Evolutionary conservation across 2,888 invertebrate species (phyloP), one percentile per base, ranked within the genome.

Genomic region (Drosophila vallismaia): DNA sequence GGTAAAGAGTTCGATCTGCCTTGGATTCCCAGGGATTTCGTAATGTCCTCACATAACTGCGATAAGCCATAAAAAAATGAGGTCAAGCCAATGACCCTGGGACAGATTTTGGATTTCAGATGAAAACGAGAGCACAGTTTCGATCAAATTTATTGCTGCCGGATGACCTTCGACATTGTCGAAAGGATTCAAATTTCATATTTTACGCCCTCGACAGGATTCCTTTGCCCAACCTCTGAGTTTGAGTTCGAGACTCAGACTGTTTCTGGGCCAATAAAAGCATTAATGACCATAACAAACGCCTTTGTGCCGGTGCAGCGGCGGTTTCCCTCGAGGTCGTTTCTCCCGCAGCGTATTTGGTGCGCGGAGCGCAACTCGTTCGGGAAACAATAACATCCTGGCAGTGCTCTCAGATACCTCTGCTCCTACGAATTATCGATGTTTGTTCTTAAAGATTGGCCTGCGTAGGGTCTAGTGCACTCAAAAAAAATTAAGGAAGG

Each of bases 201-300:
- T 89, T 89, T 81, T 75, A 86, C 74, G 83, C 71, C 51, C 76
- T 68, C 55, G 71, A 56, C 70, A 78, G 77, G 79, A 79, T 75
- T 84, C 57, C 45, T 49, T 26, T 33, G 5, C 33, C n/a, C 33
- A 33, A 33, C 4, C n/a, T 33, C n/a, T 36, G 36, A n/a, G 36
- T 36, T 6, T 36, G n/a, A 36, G 36, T n/a, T 26, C 31, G 44
- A 10, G 44, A 10, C 44, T 10, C 52, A 50, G 44, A 24, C 28
- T n/a, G 2, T 29, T 57, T 67, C 62, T 74, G 79, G 77, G 76
- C 71, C 79, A 77, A 88, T 90, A 88, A 90, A 89, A 88, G 81
- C 77, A 85, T 88, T 85, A 90, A 90, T 88, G 88, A 82, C 81
- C 88, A 88, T 82, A 86, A 79, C 82, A 88, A 89, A 83, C 67